Percentiles rank a stretch among this genome's conserved stretches.
phyloP scores from a whole-genome alignment of 2,113 vertebrate species.

The Lathamus discolor region DNA sequence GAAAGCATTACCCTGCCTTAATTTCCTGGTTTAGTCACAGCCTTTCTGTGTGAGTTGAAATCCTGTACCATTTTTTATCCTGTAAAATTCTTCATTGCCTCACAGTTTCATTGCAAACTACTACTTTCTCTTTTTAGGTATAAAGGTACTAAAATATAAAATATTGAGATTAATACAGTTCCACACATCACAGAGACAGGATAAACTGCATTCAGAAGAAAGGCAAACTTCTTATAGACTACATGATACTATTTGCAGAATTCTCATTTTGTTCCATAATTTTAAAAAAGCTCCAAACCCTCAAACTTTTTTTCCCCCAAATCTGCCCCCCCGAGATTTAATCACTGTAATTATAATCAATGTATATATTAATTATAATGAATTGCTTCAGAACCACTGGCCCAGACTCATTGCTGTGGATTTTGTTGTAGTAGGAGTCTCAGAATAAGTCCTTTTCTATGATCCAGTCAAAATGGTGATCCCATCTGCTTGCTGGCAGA shows the following conservation, averaged over 20 bases:
- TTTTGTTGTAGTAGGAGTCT: background rate
- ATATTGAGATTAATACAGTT: background rate
- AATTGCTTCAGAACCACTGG: background rate
- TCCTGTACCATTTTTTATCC: background rate
- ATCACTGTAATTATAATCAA: background rate
- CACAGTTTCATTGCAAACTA: background rate
- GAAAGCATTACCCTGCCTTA: background rate
- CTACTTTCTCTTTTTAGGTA: background rate
- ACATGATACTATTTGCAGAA: background rate
- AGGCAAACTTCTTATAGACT: background rate
- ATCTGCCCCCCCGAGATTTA: background rate
- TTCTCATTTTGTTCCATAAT: background rate
- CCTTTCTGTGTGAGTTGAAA: background rate
- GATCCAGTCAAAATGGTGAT: background rate
- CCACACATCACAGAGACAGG: background rate
- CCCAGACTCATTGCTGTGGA: background rate
- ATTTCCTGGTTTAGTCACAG: background rate
- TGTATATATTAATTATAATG: background rate
- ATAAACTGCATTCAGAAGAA: background rate
- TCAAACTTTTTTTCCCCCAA: accelerated
- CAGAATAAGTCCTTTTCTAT: background rate
- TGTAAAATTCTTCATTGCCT: background rate
- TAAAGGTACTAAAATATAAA: background rate
- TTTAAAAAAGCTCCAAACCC: background rate
- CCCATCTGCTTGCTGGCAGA: slow-evolving; percentile 19